Conservation (phyloP, 53 echinoderm and acorn worm species). For the Zoroaster sp. region DNA sequence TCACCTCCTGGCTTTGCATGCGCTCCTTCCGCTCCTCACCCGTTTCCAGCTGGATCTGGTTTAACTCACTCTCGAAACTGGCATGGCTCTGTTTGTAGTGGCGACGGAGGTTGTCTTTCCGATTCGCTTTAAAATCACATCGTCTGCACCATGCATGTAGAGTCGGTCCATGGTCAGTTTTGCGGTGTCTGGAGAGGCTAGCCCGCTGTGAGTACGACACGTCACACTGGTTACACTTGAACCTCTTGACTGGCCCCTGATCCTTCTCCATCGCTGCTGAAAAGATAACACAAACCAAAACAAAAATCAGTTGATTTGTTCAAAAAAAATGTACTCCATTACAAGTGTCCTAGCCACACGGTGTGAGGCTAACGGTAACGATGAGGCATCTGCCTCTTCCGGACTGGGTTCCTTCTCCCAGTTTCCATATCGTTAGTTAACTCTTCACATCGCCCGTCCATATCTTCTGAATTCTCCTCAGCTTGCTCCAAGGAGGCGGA, state of each 20-base stretch:
- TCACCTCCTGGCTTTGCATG: background rate
- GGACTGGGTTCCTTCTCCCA: background rate
- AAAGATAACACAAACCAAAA: background rate
- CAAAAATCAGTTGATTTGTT: background rate
- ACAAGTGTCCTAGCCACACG: background rate
- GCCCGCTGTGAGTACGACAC: background rate
- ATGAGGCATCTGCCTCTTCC: background rate
- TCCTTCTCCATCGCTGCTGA: too few relatives aligned
- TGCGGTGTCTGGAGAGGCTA: background rate
- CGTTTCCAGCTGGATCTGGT: background rate
- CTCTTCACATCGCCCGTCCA: background rate
- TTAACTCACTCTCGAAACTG: background rate
- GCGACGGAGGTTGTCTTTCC: conserved; percentile 1
- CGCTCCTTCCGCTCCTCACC: background rate
- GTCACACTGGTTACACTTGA: background rate
- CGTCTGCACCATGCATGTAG: background rate
- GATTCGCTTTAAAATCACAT: background rate
- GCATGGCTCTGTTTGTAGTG: background rate
- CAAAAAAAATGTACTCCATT: too few relatives aligned
- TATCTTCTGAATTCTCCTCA: background rate
- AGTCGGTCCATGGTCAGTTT: background rate
- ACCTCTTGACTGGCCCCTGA: too few relatives aligned
- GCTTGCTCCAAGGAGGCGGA: background rate
- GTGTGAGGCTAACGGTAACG: background rate
- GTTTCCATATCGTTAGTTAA: background rate